These are phyloP conservation scores for Clarias batrachus DNA, from an alignment of 2,113 vertebrate genomes.

Conservation along the genomic window DNA sequence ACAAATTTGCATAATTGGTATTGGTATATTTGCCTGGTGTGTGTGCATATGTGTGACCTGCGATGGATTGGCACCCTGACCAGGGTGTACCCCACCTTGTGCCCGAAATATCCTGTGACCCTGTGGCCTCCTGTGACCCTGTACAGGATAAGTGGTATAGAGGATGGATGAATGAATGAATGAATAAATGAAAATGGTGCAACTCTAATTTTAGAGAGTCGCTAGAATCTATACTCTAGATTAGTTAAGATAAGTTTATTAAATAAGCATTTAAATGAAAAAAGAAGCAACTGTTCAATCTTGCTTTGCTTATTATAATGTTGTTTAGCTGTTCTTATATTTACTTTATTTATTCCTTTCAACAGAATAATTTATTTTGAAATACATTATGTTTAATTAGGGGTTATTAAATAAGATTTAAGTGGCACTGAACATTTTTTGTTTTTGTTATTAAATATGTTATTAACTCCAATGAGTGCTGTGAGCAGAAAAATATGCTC, in stretches of 20 bases:
- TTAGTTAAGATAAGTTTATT: not conserved
- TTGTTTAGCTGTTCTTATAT: not conserved
- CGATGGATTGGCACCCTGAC: too few species aligned
- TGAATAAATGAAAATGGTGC: not conserved
- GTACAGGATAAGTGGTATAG: too few species aligned
- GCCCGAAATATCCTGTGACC: too few species aligned
- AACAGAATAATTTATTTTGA: not conserved
- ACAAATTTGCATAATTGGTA: too few species aligned
- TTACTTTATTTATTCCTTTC: not conserved
- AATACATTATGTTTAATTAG: not conserved
- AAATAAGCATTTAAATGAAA: not conserved
- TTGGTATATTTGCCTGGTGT: too few species aligned
- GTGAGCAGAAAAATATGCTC: not conserved
- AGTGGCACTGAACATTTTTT: not conserved
- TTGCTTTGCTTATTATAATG: not conserved
- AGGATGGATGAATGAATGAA: too few species aligned
- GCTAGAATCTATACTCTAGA: not conserved
- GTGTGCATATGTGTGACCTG: too few species aligned
- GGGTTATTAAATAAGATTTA: not conserved
- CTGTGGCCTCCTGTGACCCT: too few species aligned
- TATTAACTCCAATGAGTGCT: not conserved
- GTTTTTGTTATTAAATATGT: not conserved
- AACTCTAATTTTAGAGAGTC: not conserved
- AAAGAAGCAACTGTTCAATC: not conserved
- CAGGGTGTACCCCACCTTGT: too few species aligned